These are phyloP conservation scores for Phenacoccus solenopsis DNA, from an alignment of 1,140 invertebrate species.

Conservation along the genomic window DNA sequence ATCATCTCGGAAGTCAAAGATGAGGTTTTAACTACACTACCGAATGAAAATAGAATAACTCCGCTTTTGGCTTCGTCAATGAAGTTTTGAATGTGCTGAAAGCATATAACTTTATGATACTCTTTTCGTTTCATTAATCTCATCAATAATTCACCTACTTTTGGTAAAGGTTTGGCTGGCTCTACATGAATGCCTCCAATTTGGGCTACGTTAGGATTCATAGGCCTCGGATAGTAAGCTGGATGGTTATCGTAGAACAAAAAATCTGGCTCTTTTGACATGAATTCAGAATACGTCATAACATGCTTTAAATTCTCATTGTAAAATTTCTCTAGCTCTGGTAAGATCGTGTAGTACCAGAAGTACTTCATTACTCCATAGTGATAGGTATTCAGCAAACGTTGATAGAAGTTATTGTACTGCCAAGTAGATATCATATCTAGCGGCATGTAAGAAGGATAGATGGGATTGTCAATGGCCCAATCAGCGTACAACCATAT, in stretches of 20 bases:
- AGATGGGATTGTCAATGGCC: neutral
- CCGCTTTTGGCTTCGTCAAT: slow-evolving; percentile 36
- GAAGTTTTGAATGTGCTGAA: slow-evolving; percentile 26
- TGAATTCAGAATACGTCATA: neutral
- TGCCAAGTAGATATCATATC: neutral
- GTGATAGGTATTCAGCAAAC: neutral
- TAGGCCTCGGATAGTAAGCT: slow-evolving; percentile 29
- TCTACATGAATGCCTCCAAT: slow-evolving; percentile 37
- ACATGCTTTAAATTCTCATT: neutral
- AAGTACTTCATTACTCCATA: neutral
- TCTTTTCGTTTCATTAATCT: neutral
- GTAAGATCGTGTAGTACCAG: neutral
- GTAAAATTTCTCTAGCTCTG: neutral
- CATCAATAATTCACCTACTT: slow-evolving; percentile 34
- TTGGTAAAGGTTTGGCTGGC: slow-evolving; percentile 40
- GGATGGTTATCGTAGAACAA: slow-evolving; percentile 30
- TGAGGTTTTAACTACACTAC: neutral
- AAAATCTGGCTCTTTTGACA: neutral
- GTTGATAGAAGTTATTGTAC: neutral
- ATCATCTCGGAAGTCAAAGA: neutral
- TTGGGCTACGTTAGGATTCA: slow-evolving; percentile 33
- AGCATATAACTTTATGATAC: no score
- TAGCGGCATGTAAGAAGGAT: neutral
- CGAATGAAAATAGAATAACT: neutral
- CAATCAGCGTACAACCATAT: neutral